A percentile compares a stretch with the other conserved stretches of the same genome.
Conservation (phyloP, 2,888 invertebrate genomes). For the Melangyna quadrimaculata region DNA sequence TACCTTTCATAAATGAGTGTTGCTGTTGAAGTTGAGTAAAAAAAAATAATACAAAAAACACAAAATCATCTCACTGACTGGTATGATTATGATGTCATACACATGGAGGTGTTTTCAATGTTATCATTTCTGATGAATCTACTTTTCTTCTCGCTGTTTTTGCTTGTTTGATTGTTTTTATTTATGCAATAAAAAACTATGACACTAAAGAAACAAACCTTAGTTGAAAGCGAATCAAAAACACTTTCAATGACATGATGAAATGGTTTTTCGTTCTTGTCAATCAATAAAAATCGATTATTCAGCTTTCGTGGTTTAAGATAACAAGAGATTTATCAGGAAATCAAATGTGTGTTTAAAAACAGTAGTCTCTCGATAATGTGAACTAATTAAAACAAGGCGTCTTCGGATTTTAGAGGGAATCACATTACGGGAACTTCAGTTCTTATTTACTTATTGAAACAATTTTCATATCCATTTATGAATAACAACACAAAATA, state of each 20-base stretch:
- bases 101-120: constrained; percentile 5
- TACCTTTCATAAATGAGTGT: constrained; percentile 13
- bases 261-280: background rate
- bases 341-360: no score
- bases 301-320: background rate
- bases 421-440: no score
- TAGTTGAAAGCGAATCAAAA: background rate
- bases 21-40: constrained; percentile 1
- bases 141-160: background rate
- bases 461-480: no score
- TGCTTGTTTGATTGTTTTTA: background rate
- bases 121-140: constrained; percentile 2
- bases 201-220: background rate
- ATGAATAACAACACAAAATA: no score
- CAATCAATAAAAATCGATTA: background rate
- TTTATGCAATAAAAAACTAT: background rate
- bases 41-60: background rate
- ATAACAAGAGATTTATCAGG: no score
- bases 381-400: no score
- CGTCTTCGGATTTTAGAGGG: no score
- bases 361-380: no score
- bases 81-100: constrained; percentile 14
- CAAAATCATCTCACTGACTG: background rate
- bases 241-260: background rate
- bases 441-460: no score